Conservation (phyloP, 2,888 invertebrate species). For the Synergus umbraculus region DNA sequence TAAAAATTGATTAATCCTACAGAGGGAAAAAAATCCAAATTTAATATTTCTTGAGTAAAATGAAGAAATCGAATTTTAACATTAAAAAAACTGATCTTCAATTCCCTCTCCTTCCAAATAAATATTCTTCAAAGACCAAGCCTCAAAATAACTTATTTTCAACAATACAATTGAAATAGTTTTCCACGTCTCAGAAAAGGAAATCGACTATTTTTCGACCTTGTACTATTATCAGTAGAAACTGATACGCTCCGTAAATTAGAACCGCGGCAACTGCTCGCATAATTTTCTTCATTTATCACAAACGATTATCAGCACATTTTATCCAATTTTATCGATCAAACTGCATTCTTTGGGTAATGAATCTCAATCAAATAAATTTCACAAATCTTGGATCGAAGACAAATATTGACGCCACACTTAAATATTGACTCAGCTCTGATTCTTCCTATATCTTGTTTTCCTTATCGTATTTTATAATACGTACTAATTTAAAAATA, state of each 20-base stretch:
- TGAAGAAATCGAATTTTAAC: too few species aligned
- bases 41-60: too few species aligned
- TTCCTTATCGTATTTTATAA: too few species aligned
- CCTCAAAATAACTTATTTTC: too few species aligned
- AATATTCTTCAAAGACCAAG: too few species aligned
- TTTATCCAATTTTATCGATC: not conserved
- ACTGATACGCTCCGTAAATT: conserved; percentile 8
- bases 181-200: not conserved
- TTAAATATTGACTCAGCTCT: not conserved
- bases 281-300: conserved; percentile 15
- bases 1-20: too few species aligned
- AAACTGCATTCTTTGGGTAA: not conserved
- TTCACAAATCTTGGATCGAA: not conserved
- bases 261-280: not conserved
- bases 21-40: too few species aligned
- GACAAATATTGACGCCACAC: not conserved
- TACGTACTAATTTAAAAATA: too few species aligned
- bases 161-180: not conserved
- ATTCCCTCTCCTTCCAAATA: too few species aligned
- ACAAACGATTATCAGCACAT: not conserved
- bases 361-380: not conserved
- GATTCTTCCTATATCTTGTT: too few species aligned
- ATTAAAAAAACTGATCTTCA: too few species aligned
- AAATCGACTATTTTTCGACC: not conserved
- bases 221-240: conserved; percentile 10